Evolutionary conservation across 2,888 invertebrate species (phyloP).

Genomic region (Epistrophe grossulariae): DNA sequence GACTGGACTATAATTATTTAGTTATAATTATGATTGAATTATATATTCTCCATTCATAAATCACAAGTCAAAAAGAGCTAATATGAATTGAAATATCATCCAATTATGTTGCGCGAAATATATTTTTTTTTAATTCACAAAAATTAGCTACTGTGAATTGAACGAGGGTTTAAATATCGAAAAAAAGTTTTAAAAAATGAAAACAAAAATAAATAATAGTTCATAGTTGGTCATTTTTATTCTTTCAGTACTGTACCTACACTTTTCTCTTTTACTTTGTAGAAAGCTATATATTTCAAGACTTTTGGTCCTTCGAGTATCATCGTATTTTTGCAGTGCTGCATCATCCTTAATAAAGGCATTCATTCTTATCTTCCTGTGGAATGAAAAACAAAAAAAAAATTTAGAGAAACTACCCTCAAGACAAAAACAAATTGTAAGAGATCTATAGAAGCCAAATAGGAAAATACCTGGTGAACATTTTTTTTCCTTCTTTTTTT

Average conservation of each 20-base stretch:
- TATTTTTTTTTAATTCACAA: too few species aligned
- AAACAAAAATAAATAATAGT: too few species aligned
- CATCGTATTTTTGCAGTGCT: not conserved
- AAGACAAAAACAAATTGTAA: slow-evolving; percentile 62
- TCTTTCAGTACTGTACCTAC: slow-evolving; percentile 1
- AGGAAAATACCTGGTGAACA: slow-evolving; percentile 25
- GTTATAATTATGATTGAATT: too few species aligned
- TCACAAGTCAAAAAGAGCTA: too few species aligned
- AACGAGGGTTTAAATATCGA: too few species aligned
- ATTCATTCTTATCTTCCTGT: slow-evolving; percentile 48
- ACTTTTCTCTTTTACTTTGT: not conserved
- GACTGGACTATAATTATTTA: too few species aligned
- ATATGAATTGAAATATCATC: too few species aligned
- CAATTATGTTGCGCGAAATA: too few species aligned
- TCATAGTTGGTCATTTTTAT: too few species aligned
- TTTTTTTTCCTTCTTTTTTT: not conserved
- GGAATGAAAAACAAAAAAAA: not conserved
- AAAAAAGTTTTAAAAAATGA: too few species aligned
- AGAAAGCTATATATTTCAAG: slow-evolving; percentile 9
- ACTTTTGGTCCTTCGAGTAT: slow-evolving; percentile 9
- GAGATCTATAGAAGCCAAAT: slow-evolving; percentile 28
- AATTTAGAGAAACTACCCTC: not conserved
- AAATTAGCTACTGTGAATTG: too few species aligned
- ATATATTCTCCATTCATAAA: too few species aligned
- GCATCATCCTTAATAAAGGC: slow-evolving; percentile 28